These are phyloP conservation scores for Brachycybe producta DNA, from an alignment of 2,888 invertebrate species.

Conservation along the genomic window DNA sequence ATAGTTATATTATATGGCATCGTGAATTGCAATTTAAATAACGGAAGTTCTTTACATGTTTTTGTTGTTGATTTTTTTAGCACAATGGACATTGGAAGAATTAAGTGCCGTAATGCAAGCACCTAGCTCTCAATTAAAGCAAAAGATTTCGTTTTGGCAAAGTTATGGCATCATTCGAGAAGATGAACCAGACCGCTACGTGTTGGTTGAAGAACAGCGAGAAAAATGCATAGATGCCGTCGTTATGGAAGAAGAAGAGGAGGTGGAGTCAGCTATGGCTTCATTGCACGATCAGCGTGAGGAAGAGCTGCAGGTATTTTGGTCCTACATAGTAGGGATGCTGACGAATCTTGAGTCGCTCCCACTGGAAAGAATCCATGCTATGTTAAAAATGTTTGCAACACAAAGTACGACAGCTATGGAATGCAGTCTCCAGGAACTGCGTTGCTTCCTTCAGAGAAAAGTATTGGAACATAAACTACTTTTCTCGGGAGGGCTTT, in stretches of 20 bases:
- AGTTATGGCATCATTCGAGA: constrained; percentile 49
- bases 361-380: constrained; percentile 82
- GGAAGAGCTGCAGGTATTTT: constrained; percentile 84
- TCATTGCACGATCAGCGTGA: constrained; percentile 87
- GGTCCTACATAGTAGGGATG: constrained; percentile 97
- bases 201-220: constrained; percentile 34
- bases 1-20: too few species aligned
- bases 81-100: constrained; percentile 74
- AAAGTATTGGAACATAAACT: constrained; percentile 86
- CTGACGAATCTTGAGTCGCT: constrained; percentile 83
- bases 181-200: constrained; percentile 32
- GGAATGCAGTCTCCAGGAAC: constrained; percentile 75
- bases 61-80: constrained; percentile 41
- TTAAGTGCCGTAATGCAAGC: constrained; percentile 72
- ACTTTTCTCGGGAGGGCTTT: constrained; percentile 70
- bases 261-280: constrained; percentile 85
- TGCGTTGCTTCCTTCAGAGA: constrained; percentile 75
- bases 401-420: constrained; percentile 75
- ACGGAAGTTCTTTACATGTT: too few species aligned
- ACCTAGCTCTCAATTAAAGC: constrained; percentile 66
- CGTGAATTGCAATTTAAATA: too few species aligned
- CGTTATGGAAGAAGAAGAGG: constrained; percentile 67
- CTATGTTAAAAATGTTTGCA: constrained; percentile 93
- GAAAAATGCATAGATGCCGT: constrained; percentile 27
- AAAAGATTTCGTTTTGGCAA: constrained; percentile 87